phyloP scores from a whole-genome alignment of 2,113 vertebrate genomes.

The Otocyon megalotis region DNA sequence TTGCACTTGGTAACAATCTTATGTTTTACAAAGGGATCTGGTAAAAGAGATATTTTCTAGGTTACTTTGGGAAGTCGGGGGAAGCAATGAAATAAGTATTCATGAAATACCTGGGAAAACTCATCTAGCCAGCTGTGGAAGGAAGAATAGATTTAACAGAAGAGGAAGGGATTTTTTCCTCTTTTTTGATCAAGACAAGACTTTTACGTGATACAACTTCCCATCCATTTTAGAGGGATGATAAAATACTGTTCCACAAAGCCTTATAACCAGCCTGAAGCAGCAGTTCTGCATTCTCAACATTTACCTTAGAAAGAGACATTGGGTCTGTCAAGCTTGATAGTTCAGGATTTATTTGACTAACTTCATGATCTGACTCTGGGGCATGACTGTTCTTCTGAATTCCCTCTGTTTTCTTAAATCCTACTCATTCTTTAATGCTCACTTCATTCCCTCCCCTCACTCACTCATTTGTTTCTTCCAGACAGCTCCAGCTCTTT shows the following conservation, averaged over 20 bases:
- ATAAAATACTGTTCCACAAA: background rate
- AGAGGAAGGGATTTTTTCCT: background rate
- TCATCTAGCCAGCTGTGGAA: background rate
- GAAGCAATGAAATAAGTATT: background rate
- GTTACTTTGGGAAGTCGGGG: background rate
- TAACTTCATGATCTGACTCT: slow-evolving; percentile 34
- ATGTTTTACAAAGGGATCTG: background rate
- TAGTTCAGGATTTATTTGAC: slow-evolving; percentile 36
- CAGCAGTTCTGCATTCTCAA: background rate
- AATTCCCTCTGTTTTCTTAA: background rate
- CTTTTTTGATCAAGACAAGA: slow-evolving; percentile 1
- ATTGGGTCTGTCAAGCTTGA: background rate
- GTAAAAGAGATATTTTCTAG: background rate
- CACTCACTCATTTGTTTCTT: background rate
- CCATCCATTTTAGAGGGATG: background rate
- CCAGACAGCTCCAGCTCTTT: background rate
- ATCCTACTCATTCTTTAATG: background rate
- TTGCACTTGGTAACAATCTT: background rate
- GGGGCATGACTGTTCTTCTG: background rate
- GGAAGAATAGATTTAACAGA: background rate
- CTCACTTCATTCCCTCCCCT: background rate
- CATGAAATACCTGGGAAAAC: background rate
- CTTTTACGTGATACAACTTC: background rate
- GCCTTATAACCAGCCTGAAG: background rate
- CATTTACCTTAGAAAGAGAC: slow-evolving; percentile 50